Evolutionary conservation across 2,797 vertebrate genomes (phyloP).

Genomic region (Pelobates cultripes): DNA sequence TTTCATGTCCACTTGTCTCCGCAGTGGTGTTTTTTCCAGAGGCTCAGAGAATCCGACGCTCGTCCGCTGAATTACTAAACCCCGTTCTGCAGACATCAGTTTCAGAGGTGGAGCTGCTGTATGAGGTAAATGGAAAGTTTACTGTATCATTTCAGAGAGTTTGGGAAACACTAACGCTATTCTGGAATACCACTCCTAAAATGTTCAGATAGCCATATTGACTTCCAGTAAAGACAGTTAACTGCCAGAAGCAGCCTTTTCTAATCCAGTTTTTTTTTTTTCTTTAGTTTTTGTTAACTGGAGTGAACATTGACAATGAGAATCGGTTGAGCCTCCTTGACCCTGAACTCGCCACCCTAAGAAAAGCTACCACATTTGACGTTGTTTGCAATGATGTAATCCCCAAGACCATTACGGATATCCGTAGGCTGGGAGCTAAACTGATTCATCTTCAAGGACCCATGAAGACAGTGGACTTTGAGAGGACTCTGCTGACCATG

Average conservation of each 20-base stretch:
- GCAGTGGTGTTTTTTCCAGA: slow-evolving; percentile 85
- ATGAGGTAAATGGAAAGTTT: slow-evolving; percentile 76
- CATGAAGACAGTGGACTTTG: slow-evolving; percentile 85
- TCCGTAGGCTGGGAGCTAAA: slow-evolving; percentile 77
- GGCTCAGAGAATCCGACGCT: slow-evolving; percentile 82
- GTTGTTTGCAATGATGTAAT: slow-evolving; percentile 85
- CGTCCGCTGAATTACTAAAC: slow-evolving; percentile 74
- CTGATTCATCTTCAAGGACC: slow-evolving; percentile 65
- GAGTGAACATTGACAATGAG: slow-evolving; percentile 76
- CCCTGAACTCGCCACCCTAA: slow-evolving; percentile 85
- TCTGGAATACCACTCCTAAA: too few relatives aligned
- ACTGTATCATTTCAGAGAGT: slow-evolving; percentile 32
- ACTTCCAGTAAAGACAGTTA: too few relatives aligned
- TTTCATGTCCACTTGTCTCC: slow-evolving; percentile 51
- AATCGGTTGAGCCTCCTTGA: slow-evolving; percentile 80
- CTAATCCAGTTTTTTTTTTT: neutral
- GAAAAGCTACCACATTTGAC: slow-evolving; percentile 77
- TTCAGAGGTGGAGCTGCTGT: slow-evolving; percentile 86
- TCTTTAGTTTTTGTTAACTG: slow-evolving; percentile 81
- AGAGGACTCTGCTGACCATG: slow-evolving; percentile 88
- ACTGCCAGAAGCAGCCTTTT: neutral
- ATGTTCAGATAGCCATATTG: too few relatives aligned
- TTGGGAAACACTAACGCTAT: neutral
- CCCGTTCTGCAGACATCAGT: slow-evolving; percentile 84
- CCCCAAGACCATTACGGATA: slow-evolving; percentile 86